Base-by-base conservation (phyloP, 2,888 invertebrate species). In the Chaitophorus viminalis region DNA sequence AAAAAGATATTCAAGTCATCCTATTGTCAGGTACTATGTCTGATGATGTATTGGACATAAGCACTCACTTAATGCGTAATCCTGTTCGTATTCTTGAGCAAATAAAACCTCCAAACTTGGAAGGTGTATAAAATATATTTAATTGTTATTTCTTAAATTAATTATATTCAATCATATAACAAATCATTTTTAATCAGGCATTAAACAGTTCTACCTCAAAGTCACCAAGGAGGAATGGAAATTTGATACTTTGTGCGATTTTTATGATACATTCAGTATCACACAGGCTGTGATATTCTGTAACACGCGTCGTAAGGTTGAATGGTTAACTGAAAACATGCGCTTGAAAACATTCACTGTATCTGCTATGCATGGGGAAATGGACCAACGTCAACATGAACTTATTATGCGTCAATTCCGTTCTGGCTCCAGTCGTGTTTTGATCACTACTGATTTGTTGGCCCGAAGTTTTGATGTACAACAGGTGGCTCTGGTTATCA, bases 201-300 rank as follows among this genome's bases (percentile, higher is more conserved):
- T 99, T 91, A 97, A 98, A 92, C 99, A 99, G 93, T 99, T 99
- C 93, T 99, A 96, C 92, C 95, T 99, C 90, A 95, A 95, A 90
- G 97, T 99, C 89, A 97, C 97, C 92, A 94, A 95, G 90, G 98
- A 98, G 92, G 98, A 97, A 90, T 97, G 97, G 97, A 97, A 97
- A 91, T 92, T 97, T 91, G 97, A 97, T 90, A 99, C 99, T 33
- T 93, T 99, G 89, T 98, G 98, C 92, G 99, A 99, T 93, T 94
- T 99, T 92, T 99, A 99, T 92, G 99, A 99, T 92, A 99, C 99
- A 25, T 93, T 99, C 91, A 98, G 98, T 91, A 99, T 99, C 91
- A 99, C 99, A 90, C 99, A 99, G 93, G 99, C 99, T 91, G 99
- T 99, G 89, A 99, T 99, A 91, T 99, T 99, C 94, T 99, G 99